Conservation (phyloP, 2,888 invertebrate genomes). For the Helleia helle region DNA sequence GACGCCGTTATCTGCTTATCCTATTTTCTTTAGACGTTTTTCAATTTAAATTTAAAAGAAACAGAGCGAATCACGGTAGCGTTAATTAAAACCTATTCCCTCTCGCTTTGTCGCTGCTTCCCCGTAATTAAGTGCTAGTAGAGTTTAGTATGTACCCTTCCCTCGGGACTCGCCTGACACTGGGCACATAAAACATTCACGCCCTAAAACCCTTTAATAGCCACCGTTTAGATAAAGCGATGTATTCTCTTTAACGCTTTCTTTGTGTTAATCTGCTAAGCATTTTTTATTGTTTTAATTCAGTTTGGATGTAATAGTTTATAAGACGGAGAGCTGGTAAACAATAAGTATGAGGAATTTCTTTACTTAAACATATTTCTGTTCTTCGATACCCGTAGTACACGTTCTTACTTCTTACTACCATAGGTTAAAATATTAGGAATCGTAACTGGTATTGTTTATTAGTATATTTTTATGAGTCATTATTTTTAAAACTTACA, state of each 20-base stretch:
- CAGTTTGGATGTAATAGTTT: background rate
- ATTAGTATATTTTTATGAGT: too few species aligned
- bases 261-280: background rate
- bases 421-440: too few species aligned
- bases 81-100: constrained; percentile 64
- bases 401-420: too few species aligned
- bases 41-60: constrained; percentile 34
- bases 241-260: constrained; percentile 18
- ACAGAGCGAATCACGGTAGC: constrained; percentile 37
- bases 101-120: constrained; percentile 33
- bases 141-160: constrained; percentile 48
- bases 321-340: background rate
- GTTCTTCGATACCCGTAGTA: too few species aligned
- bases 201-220: constrained; percentile 56
- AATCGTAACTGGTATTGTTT: too few species aligned
- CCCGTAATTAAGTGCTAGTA: constrained; percentile 66
- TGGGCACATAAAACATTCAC: constrained; percentile 58
- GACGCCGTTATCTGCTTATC: constrained; percentile 17
- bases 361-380: too few species aligned
- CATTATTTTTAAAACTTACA: too few species aligned
- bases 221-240: constrained; percentile 42
- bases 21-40: constrained; percentile 23
- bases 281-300: background rate
- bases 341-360: background rate
- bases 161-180: constrained; percentile 46